Conservation (phyloP, 2,113 vertebrate genomes). For the Parotia lawesii region DNA sequence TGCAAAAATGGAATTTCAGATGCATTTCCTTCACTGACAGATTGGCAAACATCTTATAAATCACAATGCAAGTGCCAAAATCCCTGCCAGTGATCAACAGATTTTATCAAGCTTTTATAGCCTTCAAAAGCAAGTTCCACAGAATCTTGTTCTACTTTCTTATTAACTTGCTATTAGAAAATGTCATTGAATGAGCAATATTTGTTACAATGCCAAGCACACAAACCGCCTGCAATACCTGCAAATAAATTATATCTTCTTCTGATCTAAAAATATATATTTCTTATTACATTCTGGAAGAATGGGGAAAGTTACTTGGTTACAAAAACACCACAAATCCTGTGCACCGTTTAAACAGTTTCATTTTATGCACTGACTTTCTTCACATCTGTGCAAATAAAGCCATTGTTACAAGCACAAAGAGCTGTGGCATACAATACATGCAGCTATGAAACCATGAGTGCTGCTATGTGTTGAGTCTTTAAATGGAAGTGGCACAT, state of each 20-base stretch:
- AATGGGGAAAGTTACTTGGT: background rate
- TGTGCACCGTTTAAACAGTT: background rate
- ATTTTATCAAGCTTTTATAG: background rate
- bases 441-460: background rate
- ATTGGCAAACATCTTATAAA: slow-evolving; percentile 7
- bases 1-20: background rate
- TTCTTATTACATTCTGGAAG: background rate
- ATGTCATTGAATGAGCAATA: background rate
- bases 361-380: slow-evolving; percentile 10
- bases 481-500: slow-evolving; percentile 43
- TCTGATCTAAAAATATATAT: background rate
- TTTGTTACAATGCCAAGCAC: background rate
- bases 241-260: background rate
- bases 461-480: background rate
- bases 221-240: background rate
- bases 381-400: background rate
- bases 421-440: background rate
- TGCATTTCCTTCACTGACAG: background rate
- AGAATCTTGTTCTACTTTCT: slow-evolving; percentile 17
- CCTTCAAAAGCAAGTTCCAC: background rate
- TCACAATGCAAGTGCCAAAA: background rate
- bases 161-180: slow-evolving; percentile 28
- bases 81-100: background rate
- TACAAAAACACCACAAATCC: background rate
- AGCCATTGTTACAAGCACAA: slow-evolving; percentile 6